Percentiles rank a stretch among this genome's conserved stretches.
These are phyloP conservation scores for Rhorus exstirpatorius DNA, from an alignment of 2,888 invertebrate genomes.

Conservation along the genomic window DNA sequence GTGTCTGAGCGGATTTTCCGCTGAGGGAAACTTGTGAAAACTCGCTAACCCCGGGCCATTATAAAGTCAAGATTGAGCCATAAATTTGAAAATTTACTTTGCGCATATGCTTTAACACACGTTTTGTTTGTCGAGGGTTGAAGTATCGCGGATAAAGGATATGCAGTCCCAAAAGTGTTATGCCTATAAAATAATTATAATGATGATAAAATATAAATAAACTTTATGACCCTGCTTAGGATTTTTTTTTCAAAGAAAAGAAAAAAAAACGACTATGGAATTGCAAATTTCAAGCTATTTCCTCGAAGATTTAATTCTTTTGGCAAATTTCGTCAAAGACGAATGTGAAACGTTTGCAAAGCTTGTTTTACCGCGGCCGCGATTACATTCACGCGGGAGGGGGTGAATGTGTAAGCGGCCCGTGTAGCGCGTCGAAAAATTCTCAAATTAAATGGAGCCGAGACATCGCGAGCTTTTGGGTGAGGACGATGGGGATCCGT, in stretches of 20 bases:
- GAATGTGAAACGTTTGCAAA: background rate
- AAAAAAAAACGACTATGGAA: too few relatives aligned
- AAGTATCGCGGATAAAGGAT: constrained; percentile 28
- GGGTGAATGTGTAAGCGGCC: constrained; percentile 11
- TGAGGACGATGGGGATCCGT: constrained; percentile 43
- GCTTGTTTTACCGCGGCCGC: background rate
- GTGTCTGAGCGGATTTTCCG: constrained; percentile 41
- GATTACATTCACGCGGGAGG: too few relatives aligned
- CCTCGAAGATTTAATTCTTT: background rate
- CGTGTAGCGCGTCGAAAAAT: constrained; percentile 58
- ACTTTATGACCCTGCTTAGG: too few relatives aligned
- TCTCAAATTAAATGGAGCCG: constrained; percentile 68
- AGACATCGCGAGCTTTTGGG: constrained; percentile 11
- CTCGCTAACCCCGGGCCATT: constrained; percentile 70
- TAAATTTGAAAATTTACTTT: constrained; percentile 82
- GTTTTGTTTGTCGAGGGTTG: constrained; percentile 68
- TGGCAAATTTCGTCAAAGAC: background rate
- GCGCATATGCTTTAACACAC: constrained; percentile 63
- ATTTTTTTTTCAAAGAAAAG: too few relatives aligned
- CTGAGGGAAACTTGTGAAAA: constrained; percentile 70
- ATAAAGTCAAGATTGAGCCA: constrained; percentile 80
- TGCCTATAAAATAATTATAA: constrained; percentile 34
- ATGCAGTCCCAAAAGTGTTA: background rate
- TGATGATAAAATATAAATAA: background rate
- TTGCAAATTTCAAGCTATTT: too few relatives aligned